phyloP scores from a whole-genome alignment of 1,140 invertebrate genomes.

The Ladona fulva region DNA sequence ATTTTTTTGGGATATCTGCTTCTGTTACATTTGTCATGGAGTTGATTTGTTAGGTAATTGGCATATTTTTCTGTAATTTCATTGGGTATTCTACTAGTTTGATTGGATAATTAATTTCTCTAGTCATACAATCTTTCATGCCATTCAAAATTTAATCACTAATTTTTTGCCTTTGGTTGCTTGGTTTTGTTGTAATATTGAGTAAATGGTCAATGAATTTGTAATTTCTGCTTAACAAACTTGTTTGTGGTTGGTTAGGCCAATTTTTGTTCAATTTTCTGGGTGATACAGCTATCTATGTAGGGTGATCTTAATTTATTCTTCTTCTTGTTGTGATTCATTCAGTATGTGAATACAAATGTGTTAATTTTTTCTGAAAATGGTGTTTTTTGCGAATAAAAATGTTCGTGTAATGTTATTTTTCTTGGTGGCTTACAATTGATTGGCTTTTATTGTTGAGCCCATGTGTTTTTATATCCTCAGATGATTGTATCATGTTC shows the following conservation, averaged over 20 bases:
- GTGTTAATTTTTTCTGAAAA: neutral
- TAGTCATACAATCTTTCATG: constrained; percentile 2
- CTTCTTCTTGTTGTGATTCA: neutral
- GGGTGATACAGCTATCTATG: neutral
- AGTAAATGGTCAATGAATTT: neutral
- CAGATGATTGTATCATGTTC: neutral
- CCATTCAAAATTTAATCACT: neutral
- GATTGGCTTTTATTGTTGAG: too few relatives aligned
- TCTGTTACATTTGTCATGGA: neutral
- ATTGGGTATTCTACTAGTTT: neutral
- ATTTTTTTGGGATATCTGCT: neutral
- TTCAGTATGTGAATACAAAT: neutral
- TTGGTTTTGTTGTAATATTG: neutral
- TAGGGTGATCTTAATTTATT: neutral
- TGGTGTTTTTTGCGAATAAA: neutral
- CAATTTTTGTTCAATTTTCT: neutral
- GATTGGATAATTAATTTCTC: neutral
- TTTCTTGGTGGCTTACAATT: neutral
- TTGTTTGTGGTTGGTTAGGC: neutral
- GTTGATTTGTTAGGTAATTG: neutral
- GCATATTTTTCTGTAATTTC: neutral
- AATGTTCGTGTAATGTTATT: neutral
- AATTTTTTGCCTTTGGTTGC: neutral
- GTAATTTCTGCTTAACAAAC: neutral
- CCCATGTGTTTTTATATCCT: too few relatives aligned